A percentile compares a stretch with the other conserved stretches of the same genome.
phyloP scores from a whole-genome alignment of 2,888 invertebrate genomes.

The Cremastinae sp. region DNA sequence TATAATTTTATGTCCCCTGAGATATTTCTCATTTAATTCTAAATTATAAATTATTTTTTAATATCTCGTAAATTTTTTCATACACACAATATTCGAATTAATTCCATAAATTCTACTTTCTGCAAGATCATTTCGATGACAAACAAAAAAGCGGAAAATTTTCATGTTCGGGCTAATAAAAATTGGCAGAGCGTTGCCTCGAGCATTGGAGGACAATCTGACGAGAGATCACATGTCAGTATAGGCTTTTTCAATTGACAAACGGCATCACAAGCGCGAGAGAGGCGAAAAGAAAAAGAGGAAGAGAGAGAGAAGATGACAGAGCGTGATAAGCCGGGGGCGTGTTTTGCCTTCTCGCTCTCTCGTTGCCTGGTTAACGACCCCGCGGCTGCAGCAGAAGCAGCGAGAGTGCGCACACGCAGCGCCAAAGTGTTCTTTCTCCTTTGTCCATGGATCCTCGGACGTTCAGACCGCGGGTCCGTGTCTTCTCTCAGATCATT shows the following conservation, averaged over 20 bases:
- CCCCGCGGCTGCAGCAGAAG: slow-evolving; percentile 64
- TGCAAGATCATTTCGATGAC: too few relatives aligned
- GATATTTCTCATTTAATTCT: too few relatives aligned
- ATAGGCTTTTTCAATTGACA: slow-evolving; percentile 64
- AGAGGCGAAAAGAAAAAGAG: not conserved
- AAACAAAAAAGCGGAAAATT: too few relatives aligned
- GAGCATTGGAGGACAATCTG: not conserved
- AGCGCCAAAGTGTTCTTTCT: slow-evolving; percentile 56
- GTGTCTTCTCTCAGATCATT: slow-evolving; percentile 17
- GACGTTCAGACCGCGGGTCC: slow-evolving; percentile 61
- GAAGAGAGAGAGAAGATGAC: too few relatives aligned
- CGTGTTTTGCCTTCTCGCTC: slow-evolving; percentile 47
- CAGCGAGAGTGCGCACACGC: slow-evolving; percentile 49
- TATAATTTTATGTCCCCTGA: too few relatives aligned
- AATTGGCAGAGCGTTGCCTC: too few relatives aligned
- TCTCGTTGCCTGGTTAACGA: slow-evolving; percentile 68
- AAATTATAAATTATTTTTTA: too few relatives aligned
- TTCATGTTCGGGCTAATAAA: too few relatives aligned
- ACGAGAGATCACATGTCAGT: slow-evolving; percentile 36
- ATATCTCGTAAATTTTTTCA: too few relatives aligned
- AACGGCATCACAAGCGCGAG: slow-evolving; percentile 6
- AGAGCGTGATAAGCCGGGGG: slow-evolving; percentile 47
- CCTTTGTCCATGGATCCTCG: slow-evolving; percentile 72
- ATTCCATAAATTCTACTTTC: too few relatives aligned
- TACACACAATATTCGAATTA: too few relatives aligned